These are phyloP conservation scores for Thera obeliscata DNA, from an alignment of 2,888 invertebrate genomes.

Conservation along the genomic window DNA sequence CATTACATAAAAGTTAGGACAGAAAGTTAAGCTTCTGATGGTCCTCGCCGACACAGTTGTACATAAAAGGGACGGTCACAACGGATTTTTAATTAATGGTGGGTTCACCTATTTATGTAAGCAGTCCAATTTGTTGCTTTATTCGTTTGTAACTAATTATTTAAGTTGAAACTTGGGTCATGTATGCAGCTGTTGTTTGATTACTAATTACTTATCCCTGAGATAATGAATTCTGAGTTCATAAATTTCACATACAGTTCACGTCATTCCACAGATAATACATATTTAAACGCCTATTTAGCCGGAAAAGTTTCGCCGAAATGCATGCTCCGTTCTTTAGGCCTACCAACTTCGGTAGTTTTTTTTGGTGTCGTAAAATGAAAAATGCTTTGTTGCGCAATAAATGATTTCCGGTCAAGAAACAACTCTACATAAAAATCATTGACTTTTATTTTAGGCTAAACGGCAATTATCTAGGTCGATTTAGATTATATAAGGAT, in stretches of 20 bases:
- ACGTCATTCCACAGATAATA: background rate
- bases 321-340: too few relatives aligned
- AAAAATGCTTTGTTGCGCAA: too few relatives aligned
- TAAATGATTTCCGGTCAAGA: too few relatives aligned
- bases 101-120: slow-evolving; percentile 21
- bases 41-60: slow-evolving; percentile 48
- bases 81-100: slow-evolving; percentile 38
- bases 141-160: slow-evolving; percentile 20
- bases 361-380: too few relatives aligned
- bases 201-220: background rate
- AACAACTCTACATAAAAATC: too few relatives aligned
- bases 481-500: too few relatives aligned
- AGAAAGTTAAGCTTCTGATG: slow-evolving; percentile 56
- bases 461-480: too few relatives aligned
- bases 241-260: background rate
- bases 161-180: slow-evolving; percentile 6
- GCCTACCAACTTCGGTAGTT: too few relatives aligned
- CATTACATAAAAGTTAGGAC: slow-evolving; percentile 67
- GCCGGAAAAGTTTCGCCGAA: too few relatives aligned
- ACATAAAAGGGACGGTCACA: slow-evolving; percentile 46
- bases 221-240: too few relatives aligned
- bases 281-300: too few relatives aligned
- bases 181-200: slow-evolving; percentile 11
- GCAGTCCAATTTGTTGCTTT: slow-evolving; percentile 20
- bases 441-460: too few relatives aligned